These are phyloP conservation scores for Cephalopholis sonnerati DNA, from an alignment of 2,113 vertebrate species.

Conservation along the genomic window DNA sequence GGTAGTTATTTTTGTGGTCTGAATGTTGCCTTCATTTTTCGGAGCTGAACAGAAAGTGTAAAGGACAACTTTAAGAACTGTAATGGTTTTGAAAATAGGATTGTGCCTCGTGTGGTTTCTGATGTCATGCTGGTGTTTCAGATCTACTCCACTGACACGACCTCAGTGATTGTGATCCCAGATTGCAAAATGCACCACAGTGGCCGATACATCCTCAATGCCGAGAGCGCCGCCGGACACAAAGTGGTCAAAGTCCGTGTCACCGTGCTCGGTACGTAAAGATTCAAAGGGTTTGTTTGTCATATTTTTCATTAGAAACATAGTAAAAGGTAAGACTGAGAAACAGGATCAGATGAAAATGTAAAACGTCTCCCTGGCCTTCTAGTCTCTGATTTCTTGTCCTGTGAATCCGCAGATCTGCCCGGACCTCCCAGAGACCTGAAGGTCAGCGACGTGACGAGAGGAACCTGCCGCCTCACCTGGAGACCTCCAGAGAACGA, in stretches of 20 bases:
- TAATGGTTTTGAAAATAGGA: no score
- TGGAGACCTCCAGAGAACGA: conserved; percentile 97
- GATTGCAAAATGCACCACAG: conserved; percentile 90
- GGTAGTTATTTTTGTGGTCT: no score
- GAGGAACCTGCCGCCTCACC: conserved; percentile 93
- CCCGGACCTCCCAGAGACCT: conserved; percentile 94
- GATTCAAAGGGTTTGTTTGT: no score
- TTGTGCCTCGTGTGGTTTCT: no score
- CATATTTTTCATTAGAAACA: no score
- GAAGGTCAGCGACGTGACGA: conserved; percentile 95
- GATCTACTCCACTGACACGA: conserved; percentile 90
- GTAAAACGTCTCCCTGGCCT: no score
- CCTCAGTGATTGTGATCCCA: conserved; percentile 89
- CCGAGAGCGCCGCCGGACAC: conserved; percentile 94
- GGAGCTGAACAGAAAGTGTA: not conserved
- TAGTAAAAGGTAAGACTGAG: no score
- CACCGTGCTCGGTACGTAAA: conserved; percentile 91
- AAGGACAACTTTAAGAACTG: no score
- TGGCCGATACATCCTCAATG: conserved; percentile 94
- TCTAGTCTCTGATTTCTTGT: no score
- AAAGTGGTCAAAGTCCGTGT: conserved; percentile 93
- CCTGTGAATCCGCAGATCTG: conserved; percentile 83
- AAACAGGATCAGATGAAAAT: no score
- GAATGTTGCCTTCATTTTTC: no score
- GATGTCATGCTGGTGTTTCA: conserved; percentile 53